Base-by-base conservation (phyloP, 2,797 vertebrate species). In the Pseudochromis fuscus region DNA sequence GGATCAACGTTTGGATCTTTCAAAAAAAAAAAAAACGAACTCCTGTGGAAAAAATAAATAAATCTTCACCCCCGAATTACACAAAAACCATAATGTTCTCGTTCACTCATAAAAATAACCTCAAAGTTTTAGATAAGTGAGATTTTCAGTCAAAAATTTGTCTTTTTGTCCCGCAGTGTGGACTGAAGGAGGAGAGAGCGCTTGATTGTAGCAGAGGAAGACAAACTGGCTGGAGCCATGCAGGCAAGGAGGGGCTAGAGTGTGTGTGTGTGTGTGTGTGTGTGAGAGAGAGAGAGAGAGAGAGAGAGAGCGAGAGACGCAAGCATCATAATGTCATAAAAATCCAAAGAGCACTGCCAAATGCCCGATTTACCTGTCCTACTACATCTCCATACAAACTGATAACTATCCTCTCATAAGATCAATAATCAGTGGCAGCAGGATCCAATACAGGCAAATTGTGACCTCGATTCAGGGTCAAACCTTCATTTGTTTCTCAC, bases 181-280 rank as follows among this genome's bases (percentile, higher is more conserved):
- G 15, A 37, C 3, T 13, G 30, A 21, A 21, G n/a, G 25, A 28
- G 25, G 23, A 24, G 46, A 27, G 48, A 21, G 38, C 18, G 46
- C 25, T n/a, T 56, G 74, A 55, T 50, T 28, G 38, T 31, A 59
- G 50, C n/a, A 67, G 53, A 72, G 37, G 60, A 75, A 51, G 63
- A 40, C 40, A 60, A 65, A 58, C 7, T 24, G 23, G 15, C 38
- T 75, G 51, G 19, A 55, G 48, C 15, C 23, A 37, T 9, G 13
- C 1, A 37, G 33, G n/a, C 40, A 27, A 68, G 80, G 83, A 79
- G 77, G 81, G 15, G 88, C 51, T 42, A 16, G 15, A 18, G 15
- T 16, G 37, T 16, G 69, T 45, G 57, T 3, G 61, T 21, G 44
- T 8, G 66, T 19, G 68, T 30, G 53, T 25, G 59, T 10, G 24